Evolutionary conservation across 92 coral and sea anemone genomes (phyloP), one percentile per base, ranked within the genome.

Genomic region (Umimayanthus kanabou): DNA sequence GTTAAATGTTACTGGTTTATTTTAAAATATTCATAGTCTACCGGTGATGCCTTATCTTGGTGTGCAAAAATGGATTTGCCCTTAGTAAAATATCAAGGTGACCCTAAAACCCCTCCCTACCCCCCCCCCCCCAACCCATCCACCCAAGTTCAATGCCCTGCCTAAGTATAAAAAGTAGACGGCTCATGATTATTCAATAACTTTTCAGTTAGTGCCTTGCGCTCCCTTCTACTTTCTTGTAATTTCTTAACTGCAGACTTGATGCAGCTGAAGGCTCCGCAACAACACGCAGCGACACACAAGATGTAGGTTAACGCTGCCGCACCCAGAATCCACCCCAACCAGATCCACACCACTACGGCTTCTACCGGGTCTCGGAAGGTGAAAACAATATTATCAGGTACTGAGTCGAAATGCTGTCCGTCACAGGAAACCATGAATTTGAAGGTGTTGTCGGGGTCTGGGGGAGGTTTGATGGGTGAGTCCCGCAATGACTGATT

Each of bases 351-450:
- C 8, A 43, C 23, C 8, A 15, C 11, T 3, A 84, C 88, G 23
- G 47, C 43, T 6, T 43, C 43, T 5, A 47, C 88, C 9, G 88
- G 88, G 57, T 84, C 80, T 47, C 88, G 73, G 40, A 26, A 84
- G 37, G 88, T 84, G 28, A 84, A 84, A 22, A 84, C 80, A 42
- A 84, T 70, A 50, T 23, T 84, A 42, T 70, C 88, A 0, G 88
- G 88, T 40, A 84, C 37, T 20, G 88, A 70, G 88, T 70, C 88
- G 11, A 84, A 84, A 42, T 84, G 88, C 26, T 84, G 88, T 3
- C 88, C 88, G 40, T 84, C 88, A 39, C 77, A 84, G 64, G 76
- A 58, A 37, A 84, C n/a, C 55, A 64, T 84, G 33, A 84, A 16
- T 22, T 71, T 70, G 73, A 69, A 69, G 14, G 88, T 80, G 20